Evolutionary conservation across 2,888 invertebrate species (phyloP), one percentile per base, ranked within the genome.

Genomic region (Blastobasis lacticolella): DNA sequence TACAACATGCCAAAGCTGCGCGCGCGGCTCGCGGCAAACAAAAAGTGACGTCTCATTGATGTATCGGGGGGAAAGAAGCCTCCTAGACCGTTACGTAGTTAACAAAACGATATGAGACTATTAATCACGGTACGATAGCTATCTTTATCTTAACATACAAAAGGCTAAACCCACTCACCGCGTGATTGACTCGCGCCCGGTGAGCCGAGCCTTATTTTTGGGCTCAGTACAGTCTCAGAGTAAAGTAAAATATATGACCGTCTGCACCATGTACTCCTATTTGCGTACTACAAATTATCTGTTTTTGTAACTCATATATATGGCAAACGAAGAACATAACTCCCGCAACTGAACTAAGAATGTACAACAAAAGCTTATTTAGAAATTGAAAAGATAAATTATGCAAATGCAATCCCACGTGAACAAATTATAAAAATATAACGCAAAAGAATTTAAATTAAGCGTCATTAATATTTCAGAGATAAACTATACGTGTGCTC

Each of bases 31-130:
- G 54, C 56, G 60, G 57, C 60, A 58, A 63, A 78, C 72, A 81
- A 80, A 82, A 81, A 78, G 67, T 81, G 81, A 82, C 81, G 74
- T 74, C 73, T 72, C 72, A 81, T 83, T 83, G 83, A 83, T 81
- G 80, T 80, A 82, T 81, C 72, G 80, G 73, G 71, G 71, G 68
- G 73, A 78, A 76, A 62, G 68, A 73, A 73, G 66, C 63, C 71
- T 75, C 68, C 69, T 73, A 73, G 63, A 70, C 78, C 78, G 82
- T 78, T 81, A 78, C 69, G 69, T 75, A 73, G 81, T 81, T 81
- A 80, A 77, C 78, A 77, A 78, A 81, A 76, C 66, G 69, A 76
- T 74, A 69, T 69, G 67, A 58, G 61, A 67, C 72, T 75, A 81
- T 79, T 78, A 76, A 79, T 79, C 76, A 77, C 63, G 64, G 54